These are phyloP conservation scores for Lagenorhynchus albirostris DNA, from an alignment of 2,113 vertebrate genomes.

Conservation along the genomic window DNA sequence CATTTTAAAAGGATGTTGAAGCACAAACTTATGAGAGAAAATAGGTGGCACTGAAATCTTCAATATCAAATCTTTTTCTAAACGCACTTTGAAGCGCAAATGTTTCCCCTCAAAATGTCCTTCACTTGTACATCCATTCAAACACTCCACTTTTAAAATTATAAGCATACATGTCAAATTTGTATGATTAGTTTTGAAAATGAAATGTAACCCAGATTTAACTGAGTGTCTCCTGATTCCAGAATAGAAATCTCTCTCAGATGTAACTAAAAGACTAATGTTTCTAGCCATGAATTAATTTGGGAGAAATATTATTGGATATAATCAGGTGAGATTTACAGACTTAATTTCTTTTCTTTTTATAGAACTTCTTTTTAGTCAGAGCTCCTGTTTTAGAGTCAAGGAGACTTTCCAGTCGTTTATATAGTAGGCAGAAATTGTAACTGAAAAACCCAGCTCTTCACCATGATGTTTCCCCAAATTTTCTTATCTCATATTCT, in stretches of 20 bases:
- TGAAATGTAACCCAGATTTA: slow-evolving; percentile 6
- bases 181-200: slow-evolving; percentile 31
- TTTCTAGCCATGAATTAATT: slow-evolving; percentile 31
- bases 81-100: background rate
- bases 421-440: slow-evolving; percentile 3
- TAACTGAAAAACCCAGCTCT: background rate
- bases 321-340: slow-evolving; percentile 50
- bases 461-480: background rate
- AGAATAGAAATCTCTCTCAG: slow-evolving; percentile 35
- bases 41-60: background rate
- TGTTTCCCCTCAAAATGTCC: slow-evolving; percentile 19
- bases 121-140: background rate
- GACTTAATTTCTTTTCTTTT: slow-evolving; percentile 53
- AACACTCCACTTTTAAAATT: slow-evolving; percentile 30
- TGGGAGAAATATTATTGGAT: slow-evolving; percentile 54
- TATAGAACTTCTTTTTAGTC: slow-evolving; percentile 47
- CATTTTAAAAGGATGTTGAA: slow-evolving; percentile 60
- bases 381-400: slow-evolving; percentile 33
- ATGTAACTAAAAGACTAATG: slow-evolving; percentile 56
- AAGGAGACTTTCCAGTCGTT: slow-evolving; percentile 24
- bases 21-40: slow-evolving; percentile 45
- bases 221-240: slow-evolving; percentile 36
- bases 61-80: background rate
- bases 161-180: slow-evolving; percentile 16
- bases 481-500: slow-evolving; percentile 12